phyloP scores from a whole-genome alignment of 2,113 vertebrate genomes.

The Cyanistes caeruleus region DNA sequence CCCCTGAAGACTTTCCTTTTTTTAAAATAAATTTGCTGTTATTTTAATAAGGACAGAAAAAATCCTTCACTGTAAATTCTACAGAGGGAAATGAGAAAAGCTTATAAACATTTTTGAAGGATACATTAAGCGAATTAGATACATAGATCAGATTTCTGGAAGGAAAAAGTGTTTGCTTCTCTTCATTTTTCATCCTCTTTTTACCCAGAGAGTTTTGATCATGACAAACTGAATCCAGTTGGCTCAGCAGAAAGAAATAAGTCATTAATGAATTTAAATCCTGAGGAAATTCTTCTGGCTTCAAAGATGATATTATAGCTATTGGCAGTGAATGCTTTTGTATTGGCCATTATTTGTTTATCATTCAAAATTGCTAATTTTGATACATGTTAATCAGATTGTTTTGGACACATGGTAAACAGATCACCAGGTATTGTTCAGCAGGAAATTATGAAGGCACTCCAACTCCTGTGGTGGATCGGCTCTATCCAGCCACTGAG shows the following conservation, averaged over 20 bases:
- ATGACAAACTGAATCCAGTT: not conserved
- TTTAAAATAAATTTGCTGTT: not conserved
- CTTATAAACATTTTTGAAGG: not conserved
- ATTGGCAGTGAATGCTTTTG: not conserved
- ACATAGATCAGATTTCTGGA: not conserved
- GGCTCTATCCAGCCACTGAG: not conserved
- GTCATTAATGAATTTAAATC: not conserved
- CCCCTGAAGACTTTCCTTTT: not conserved
- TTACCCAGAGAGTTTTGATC: not conserved
- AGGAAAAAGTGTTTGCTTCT: not conserved
- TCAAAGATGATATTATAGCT: not conserved
- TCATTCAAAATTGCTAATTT: not conserved
- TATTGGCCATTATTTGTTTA: not conserved
- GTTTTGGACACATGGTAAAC: not conserved
- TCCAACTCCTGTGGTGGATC: not conserved
- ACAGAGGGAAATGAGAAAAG: not conserved
- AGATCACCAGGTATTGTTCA: not conserved
- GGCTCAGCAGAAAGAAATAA: not conserved
- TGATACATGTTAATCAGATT: not conserved
- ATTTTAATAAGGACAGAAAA: not conserved
- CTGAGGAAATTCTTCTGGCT: not conserved
- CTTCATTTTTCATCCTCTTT: not conserved
- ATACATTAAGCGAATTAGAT: not conserved
- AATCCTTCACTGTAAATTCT: not conserved
- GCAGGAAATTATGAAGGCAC: not conserved